Evolutionary conservation across 2,888 invertebrate genomes (phyloP).

Genomic region (Noctua pronuba): DNA sequence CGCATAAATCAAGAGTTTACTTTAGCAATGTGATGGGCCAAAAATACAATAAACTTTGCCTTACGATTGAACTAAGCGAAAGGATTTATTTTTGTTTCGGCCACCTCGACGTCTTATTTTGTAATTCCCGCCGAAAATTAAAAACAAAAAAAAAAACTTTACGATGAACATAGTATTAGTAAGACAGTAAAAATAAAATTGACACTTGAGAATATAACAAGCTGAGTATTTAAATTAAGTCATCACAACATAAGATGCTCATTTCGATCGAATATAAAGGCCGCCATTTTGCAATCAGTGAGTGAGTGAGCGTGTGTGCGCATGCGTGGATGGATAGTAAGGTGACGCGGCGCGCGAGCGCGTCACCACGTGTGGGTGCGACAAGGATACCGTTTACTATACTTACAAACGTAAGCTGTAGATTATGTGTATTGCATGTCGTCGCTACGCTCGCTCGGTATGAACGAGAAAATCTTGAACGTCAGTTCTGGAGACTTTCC

Average conservation of each 20-base stretch:
- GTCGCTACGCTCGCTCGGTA: constrained; percentile 59
- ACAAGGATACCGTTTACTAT: constrained; percentile 72
- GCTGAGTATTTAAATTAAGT: constrained; percentile 53
- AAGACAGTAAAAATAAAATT: constrained; percentile 41
- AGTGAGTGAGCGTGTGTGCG: constrained; percentile 67
- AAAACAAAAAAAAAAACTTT: constrained; percentile 20
- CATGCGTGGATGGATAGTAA: constrained; percentile 67
- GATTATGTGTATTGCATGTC: constrained; percentile 62
- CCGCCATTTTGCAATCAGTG: constrained; percentile 81
- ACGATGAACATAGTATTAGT: constrained; percentile 6
- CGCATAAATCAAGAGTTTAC: constrained; percentile 19
- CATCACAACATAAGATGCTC: constrained; percentile 66
- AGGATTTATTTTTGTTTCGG: constrained; percentile 57
- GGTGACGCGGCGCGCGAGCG: constrained; percentile 68
- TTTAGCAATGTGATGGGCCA: constrained; percentile 28
- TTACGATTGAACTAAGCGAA: constrained; percentile 15
- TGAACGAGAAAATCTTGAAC: constrained; percentile 64
- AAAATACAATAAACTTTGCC: constrained; percentile 21
- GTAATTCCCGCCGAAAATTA: constrained; percentile 27
- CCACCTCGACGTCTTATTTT: constrained; percentile 56
- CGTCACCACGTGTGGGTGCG: constrained; percentile 74
- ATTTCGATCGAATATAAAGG: constrained; percentile 70
- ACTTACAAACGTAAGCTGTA: constrained; percentile 62
- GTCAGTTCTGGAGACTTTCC: constrained; percentile 61
- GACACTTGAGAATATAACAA: constrained; percentile 44